Evolutionary conservation across 2,888 invertebrate species (phyloP).

Genomic region (Ferdinandea cuprea): DNA sequence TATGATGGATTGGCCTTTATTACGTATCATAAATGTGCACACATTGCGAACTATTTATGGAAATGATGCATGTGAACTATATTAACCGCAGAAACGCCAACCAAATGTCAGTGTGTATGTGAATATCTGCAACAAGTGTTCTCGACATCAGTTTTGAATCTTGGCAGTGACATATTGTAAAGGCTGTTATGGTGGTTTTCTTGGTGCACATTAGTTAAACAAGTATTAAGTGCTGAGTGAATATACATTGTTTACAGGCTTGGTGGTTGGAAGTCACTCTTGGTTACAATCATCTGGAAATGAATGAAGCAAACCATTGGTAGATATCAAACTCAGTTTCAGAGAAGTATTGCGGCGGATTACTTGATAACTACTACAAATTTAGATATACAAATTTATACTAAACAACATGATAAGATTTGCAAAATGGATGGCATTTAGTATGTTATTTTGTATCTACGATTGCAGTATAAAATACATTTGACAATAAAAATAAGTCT

Average conservation of each 20-base stretch:
- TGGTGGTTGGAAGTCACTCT: too few species aligned
- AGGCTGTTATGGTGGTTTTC: constrained; percentile 9
- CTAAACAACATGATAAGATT: too few species aligned
- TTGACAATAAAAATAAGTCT: too few species aligned
- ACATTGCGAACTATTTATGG: constrained; percentile 30
- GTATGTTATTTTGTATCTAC: too few species aligned
- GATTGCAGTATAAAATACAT: too few species aligned
- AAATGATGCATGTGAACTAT: constrained; percentile 53
- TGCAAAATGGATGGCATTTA: too few species aligned
- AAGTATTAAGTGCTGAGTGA: neutral
- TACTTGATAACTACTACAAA: too few species aligned
- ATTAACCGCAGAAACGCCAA: constrained; percentile 43
- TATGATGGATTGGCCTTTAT: constrained; percentile 48
- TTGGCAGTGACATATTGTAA: neutral
- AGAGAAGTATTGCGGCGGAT: too few species aligned
- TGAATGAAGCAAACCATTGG: neutral
- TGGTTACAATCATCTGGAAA: neutral
- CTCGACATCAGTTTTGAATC: constrained; percentile 14
- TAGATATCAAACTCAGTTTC: neutral
- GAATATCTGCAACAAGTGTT: constrained; percentile 5
- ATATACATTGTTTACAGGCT: neutral
- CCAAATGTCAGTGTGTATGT: constrained; percentile 21
- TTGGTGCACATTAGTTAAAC: neutral
- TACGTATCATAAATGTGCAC: neutral
- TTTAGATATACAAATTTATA: too few species aligned